Conservation (phyloP, 2,888 invertebrate genomes). For the Conus canariensis region DNA sequence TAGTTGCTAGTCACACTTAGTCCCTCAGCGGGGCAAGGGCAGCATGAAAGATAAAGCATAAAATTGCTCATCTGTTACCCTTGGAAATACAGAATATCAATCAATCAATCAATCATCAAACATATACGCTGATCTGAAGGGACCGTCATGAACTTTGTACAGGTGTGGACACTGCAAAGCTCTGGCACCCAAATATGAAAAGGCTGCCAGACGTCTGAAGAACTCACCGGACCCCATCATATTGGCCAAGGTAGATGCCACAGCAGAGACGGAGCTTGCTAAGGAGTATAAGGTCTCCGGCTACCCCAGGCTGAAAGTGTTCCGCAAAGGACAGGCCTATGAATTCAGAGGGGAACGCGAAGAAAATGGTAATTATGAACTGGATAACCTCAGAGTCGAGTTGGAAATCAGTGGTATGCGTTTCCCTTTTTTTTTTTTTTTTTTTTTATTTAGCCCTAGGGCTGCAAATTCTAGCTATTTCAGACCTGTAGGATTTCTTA, state of each 20-base stretch:
- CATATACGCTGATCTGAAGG: too few relatives aligned
- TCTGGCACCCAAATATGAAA: constrained; percentile 81
- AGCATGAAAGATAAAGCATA: too few relatives aligned
- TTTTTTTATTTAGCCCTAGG: neutral
- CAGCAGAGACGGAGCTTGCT: constrained; percentile 80
- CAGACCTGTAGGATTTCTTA: too few relatives aligned
- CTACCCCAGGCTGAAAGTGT: constrained; percentile 82
- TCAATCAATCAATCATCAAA: too few relatives aligned
- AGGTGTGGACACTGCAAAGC: constrained; percentile 82
- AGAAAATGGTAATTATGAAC: constrained; percentile 72
- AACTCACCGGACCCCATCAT: constrained; percentile 77
- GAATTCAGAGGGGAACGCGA: constrained; percentile 81
- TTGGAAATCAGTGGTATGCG: neutral
- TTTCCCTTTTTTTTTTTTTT: neutral
- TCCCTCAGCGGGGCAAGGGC: too few relatives aligned
- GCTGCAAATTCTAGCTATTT: neutral
- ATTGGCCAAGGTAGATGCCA: constrained; percentile 82
- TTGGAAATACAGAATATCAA: too few relatives aligned
- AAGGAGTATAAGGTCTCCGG: constrained; percentile 79
- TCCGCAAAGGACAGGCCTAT: constrained; percentile 78
- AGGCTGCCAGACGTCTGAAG: constrained; percentile 80
- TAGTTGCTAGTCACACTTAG: too few relatives aligned
- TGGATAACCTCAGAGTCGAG: neutral
- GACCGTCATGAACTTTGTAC: constrained; percentile 6
- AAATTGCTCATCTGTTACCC: too few relatives aligned